These are phyloP conservation scores for Melipona quadrifasciata DNA, from an alignment of 1,140 invertebrate genomes.

Conservation along the genomic window DNA sequence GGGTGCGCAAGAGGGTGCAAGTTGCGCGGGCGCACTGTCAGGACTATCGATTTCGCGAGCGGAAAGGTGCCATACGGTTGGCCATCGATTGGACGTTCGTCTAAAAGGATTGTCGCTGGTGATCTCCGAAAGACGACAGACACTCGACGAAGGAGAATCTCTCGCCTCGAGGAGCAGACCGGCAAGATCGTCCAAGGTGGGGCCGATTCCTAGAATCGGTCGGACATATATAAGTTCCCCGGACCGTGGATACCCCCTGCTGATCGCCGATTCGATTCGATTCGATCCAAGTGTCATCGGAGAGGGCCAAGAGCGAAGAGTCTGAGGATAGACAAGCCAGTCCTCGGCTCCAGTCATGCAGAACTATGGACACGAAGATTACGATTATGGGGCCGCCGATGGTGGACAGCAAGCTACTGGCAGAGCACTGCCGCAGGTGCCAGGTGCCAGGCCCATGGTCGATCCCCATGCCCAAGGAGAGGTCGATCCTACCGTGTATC, in stretches of 20 bases:
- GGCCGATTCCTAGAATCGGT: neutral
- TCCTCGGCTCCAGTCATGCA: constrained; percentile 63
- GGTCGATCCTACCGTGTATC: constrained; percentile 89
- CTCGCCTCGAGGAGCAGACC: neutral
- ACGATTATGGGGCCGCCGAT: constrained; percentile 7
- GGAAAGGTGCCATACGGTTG: constrained; percentile 68
- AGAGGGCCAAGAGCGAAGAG: neutral
- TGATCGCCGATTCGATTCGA: neutral
- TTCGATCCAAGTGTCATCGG: neutral
- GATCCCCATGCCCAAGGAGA: constrained; percentile 89
- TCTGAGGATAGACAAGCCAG: neutral
- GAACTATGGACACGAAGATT: constrained; percentile 73
- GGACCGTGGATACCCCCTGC: neutral
- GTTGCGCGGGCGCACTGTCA: constrained; percentile 74
- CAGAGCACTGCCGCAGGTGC: constrained; percentile 66
- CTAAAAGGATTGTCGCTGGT: constrained; percentile 50
- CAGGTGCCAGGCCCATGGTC: constrained; percentile 84
- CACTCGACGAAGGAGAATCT: neutral
- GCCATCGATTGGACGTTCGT: constrained; percentile 75
- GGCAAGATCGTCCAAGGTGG: neutral
- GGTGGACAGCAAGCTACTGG: constrained; percentile 22
- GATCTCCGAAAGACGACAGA: constrained; percentile 41
- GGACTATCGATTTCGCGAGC: constrained; percentile 76
- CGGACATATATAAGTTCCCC: neutral
- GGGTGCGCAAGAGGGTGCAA: constrained; percentile 52